Evolutionary conservation across 1,140 invertebrate species (phyloP).

Genomic region (Drosophila arizonae): DNA sequence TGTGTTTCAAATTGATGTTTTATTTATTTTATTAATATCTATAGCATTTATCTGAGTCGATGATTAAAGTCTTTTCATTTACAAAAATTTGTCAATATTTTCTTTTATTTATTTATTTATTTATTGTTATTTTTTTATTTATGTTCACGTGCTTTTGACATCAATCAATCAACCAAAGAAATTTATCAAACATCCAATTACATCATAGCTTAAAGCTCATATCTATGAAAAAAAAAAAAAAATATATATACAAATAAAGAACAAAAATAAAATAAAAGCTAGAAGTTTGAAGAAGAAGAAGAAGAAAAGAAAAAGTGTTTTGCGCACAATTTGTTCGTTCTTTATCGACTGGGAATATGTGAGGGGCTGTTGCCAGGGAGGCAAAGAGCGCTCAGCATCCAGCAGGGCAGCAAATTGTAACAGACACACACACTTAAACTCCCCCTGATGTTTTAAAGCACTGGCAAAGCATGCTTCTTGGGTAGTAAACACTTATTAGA

Average conservation of each 20-base stretch:
- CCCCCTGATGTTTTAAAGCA: conserved; percentile 59
- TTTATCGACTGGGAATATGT: conserved; percentile 59
- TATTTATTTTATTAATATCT: not conserved
- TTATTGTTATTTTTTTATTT: not conserved
- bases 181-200: not conserved
- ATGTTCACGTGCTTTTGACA: not conserved
- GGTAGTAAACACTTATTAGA: conserved; percentile 77
- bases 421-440: conserved; percentile 27
- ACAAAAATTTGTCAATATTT: conserved; percentile 16
- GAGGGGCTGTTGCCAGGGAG: not conserved
- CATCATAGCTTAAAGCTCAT: not conserved
- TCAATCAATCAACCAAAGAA: conserved; percentile 8
- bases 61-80: not conserved
- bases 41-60: too few relatives aligned
- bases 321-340: conserved; percentile 52
- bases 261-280: not conserved
- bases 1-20: not conserved
- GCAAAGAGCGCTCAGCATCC: conserved; percentile 1
- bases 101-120: too few relatives aligned
- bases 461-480: conserved; percentile 51
- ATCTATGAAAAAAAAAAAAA: not conserved
- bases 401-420: conserved; percentile 51
- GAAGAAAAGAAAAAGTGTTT: conserved; percentile 26
- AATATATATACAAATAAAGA: not conserved
- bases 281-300: not conserved